phyloP scores from a whole-genome alignment of 2,888 invertebrate species.

The Apodemia zela region DNA sequence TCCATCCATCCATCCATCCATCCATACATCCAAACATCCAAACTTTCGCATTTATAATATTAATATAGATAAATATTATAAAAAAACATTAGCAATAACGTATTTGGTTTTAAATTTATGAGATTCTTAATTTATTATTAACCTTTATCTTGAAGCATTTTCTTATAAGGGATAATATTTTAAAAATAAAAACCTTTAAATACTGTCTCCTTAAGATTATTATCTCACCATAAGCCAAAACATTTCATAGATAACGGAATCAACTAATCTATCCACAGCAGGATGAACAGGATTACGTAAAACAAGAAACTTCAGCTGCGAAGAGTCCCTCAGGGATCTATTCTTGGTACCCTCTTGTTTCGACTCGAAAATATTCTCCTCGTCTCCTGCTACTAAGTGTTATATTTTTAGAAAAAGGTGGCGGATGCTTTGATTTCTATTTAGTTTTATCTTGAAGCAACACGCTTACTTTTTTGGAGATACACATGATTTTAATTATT shows the following conservation, averaged over 20 bases:
- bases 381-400: conserved; percentile 39
- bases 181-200: neutral
- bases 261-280: conserved; percentile 30
- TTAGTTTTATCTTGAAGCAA: conserved; percentile 43
- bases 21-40: too few species aligned
- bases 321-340: conserved; percentile 75
- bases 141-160: neutral
- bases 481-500: conserved; percentile 19
- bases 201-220: neutral
- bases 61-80: too few species aligned
- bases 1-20: too few species aligned
- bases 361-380: conserved; percentile 34
- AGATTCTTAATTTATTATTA: too few species aligned
- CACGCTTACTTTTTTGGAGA: conserved; percentile 18
- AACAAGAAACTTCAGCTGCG: conserved; percentile 56
- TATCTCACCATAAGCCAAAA: neutral
- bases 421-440: conserved; percentile 56
- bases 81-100: too few species aligned
- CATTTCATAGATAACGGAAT: conserved; percentile 19
- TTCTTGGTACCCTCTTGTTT: conserved; percentile 63
- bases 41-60: too few species aligned
- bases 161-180: neutral
- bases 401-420: conserved; percentile 73
- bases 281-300: conserved; percentile 45
- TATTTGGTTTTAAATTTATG: too few species aligned